Conservation (phyloP, 1,140 invertebrate species). For the Eulimnadia texana region DNA sequence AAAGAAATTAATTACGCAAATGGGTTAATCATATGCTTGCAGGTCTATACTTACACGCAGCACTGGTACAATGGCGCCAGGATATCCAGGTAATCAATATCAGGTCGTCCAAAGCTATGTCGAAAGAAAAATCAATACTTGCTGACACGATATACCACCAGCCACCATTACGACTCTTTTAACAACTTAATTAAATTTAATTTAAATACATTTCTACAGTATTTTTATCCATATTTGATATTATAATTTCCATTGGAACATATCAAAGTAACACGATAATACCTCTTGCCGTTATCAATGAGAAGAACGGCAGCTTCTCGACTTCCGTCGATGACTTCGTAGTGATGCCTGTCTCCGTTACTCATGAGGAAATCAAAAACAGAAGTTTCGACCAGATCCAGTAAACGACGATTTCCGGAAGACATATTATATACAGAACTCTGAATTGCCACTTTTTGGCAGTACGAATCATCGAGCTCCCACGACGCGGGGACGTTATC, state of each 20-base stretch:
- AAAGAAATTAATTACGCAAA: conserved; percentile 14
- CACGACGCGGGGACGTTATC: conserved; percentile 54
- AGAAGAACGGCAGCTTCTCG: conserved; percentile 54
- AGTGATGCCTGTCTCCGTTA: conserved; percentile 88
- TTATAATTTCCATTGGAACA: too few relatives aligned
- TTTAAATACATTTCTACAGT: too few relatives aligned
- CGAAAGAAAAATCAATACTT: background rate
- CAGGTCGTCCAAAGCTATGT: conserved; percentile 59
- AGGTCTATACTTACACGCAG: conserved; percentile 52
- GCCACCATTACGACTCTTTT: conserved; percentile 1
- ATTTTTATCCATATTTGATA: too few relatives aligned
- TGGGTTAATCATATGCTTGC: background rate
- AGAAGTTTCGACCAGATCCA: conserved; percentile 73
- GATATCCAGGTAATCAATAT: conserved; percentile 67
- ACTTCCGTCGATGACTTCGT: conserved; percentile 51
- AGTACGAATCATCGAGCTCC: conserved; percentile 64
- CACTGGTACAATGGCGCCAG: conserved; percentile 79
- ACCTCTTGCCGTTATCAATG: conserved; percentile 87
- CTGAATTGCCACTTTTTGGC: conserved; percentile 41
- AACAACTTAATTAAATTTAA: too few relatives aligned
- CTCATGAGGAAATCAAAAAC: conserved; percentile 89
- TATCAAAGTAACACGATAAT: background rate
- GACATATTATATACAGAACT: conserved; percentile 30
- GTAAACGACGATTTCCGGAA: conserved; percentile 35
- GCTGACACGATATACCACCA: conserved; percentile 18